Percentiles rank a stretch among this genome's conserved stretches.
These are phyloP conservation scores for Acanthosepion lycidas DNA, from an alignment of 2,888 invertebrate genomes.

Conservation along the genomic window DNA sequence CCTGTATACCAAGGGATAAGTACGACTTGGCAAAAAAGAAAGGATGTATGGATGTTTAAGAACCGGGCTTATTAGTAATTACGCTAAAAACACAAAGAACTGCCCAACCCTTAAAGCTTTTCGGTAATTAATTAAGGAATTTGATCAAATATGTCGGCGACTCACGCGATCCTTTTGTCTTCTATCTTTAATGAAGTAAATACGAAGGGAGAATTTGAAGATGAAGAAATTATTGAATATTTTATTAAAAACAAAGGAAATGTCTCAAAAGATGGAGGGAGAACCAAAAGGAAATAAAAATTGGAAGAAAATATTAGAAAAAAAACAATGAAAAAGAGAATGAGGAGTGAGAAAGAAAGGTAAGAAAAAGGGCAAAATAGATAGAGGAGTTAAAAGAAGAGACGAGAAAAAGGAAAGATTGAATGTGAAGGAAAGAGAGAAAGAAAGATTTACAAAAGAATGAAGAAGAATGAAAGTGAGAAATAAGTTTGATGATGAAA, in stretches of 20 bases:
- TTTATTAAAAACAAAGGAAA: neutral
- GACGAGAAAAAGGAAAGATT: no score
- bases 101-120: neutral
- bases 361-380: neutral
- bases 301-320: neutral
- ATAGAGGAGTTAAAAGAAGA: neutral
- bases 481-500: no score
- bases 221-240: neutral
- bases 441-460: no score
- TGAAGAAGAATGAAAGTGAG: no score
- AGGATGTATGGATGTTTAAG: neutral
- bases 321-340: neutral
- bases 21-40: neutral
- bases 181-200: neutral
- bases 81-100: neutral
- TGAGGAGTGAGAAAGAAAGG: neutral
- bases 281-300: neutral
- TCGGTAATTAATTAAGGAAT: neutral
- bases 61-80: neutral
- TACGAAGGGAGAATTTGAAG: neutral
- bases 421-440: neutral
- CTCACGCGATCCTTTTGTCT: neutral
- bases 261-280: neutral
- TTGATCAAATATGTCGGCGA: neutral
- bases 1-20: neutral